Conservation (phyloP, 2,113 vertebrate genomes). For the Dendrocopos noguchii region DNA sequence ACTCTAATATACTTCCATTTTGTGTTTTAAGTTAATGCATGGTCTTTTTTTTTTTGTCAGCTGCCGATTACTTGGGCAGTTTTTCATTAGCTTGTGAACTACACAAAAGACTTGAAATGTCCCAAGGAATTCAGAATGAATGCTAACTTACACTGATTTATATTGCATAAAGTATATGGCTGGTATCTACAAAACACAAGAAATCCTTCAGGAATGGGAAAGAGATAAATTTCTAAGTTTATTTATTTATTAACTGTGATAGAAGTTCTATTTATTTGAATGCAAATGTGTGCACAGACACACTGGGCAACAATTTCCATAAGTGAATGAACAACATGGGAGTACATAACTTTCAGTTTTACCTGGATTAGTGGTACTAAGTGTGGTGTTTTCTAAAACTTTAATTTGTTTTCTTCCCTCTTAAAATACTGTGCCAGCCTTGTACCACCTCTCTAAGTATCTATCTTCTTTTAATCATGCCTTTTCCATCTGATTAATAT, state of each 20-base stretch:
- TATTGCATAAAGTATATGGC: not conserved
- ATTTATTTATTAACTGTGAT: not conserved
- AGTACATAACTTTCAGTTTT: not conserved
- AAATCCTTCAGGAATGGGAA: not conserved
- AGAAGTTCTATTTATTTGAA: not conserved
- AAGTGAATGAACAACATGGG: not conserved
- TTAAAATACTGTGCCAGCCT: not conserved
- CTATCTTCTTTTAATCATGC: not conserved
- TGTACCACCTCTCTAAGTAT: not conserved
- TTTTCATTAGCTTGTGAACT: not conserved
- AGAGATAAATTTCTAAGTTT: not conserved
- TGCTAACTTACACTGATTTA: not conserved
- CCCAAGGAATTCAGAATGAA: not conserved
- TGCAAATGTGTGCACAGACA: not conserved
- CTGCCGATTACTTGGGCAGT: not conserved
- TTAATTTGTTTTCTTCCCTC: not conserved
- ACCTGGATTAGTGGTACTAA: not conserved
- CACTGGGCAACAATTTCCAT: not conserved
- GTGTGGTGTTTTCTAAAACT: not conserved
- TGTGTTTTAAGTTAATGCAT: not conserved
- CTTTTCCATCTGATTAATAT: not conserved
- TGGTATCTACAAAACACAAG: not conserved
- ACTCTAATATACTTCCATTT: not conserved
- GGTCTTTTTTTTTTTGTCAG: constrained; percentile 1
- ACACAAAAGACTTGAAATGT: not conserved